phyloP scores from a whole-genome alignment of 1,140 invertebrate genomes.

The Saccostrea glomerata region DNA sequence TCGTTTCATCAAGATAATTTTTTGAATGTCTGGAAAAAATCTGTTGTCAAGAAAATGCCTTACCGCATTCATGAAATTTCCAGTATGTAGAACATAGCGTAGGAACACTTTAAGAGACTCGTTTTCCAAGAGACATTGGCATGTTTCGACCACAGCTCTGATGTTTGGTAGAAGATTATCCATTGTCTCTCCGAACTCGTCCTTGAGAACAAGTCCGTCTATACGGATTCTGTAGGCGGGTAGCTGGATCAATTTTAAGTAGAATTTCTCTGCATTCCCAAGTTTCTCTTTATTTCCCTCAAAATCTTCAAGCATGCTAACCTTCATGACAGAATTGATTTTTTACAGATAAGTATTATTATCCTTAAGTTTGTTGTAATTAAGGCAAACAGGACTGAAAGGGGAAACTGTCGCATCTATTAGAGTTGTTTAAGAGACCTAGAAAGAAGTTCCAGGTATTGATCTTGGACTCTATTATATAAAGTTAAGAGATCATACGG shows the following conservation, averaged over 20 bases:
- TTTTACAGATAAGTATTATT: too few relatives aligned
- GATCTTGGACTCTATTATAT: too few relatives aligned
- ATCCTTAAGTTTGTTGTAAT: too few relatives aligned
- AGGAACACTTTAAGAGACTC: constrained; percentile 76
- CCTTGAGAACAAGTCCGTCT: constrained; percentile 90
- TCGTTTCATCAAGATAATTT: too few relatives aligned
- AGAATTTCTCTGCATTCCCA: constrained; percentile 76
- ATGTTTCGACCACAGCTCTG: constrained; percentile 92
- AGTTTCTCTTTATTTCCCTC: constrained; percentile 71
- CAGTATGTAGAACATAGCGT: constrained; percentile 74
- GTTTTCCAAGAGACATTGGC: constrained; percentile 80
- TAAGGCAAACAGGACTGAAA: too few relatives aligned
- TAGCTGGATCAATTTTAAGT: constrained; percentile 63
- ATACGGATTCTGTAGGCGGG: constrained; percentile 93
- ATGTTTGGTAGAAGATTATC: constrained; percentile 95
- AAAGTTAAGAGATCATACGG: too few relatives aligned
- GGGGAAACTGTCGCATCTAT: too few relatives aligned
- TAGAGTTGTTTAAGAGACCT: too few relatives aligned
- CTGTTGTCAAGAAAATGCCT: constrained; percentile 40
- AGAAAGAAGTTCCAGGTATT: too few relatives aligned
- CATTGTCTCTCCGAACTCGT: constrained; percentile 95
- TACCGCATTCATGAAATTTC: constrained; percentile 79
- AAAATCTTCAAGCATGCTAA: constrained; percentile 70
- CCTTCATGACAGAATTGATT: constrained; percentile 55
- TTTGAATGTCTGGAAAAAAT: too few relatives aligned